Percentiles rank a stretch among this genome's conserved stretches.
phyloP scores from a whole-genome alignment of 1,140 invertebrate genomes.

The Temnothorax longispinosus region DNA sequence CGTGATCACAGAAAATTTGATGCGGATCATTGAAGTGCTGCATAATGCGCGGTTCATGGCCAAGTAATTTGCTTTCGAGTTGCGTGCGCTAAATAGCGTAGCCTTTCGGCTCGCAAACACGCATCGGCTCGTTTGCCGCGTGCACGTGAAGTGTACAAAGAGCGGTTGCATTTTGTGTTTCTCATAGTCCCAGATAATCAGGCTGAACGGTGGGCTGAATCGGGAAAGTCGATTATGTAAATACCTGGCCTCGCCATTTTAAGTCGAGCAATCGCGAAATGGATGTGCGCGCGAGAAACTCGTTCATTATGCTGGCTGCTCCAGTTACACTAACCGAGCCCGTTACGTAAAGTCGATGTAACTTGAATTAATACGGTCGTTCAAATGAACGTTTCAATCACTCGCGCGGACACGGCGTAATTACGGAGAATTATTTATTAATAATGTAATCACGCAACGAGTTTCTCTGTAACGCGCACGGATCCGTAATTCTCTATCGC shows the following conservation, averaged over 20 bases:
- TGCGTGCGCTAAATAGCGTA: slow-evolving; percentile 55
- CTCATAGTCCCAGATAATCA: slow-evolving; percentile 30
- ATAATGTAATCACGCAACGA: slow-evolving; percentile 6
- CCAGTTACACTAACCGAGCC: slow-evolving; percentile 35
- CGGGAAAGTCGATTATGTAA: slow-evolving; percentile 51
- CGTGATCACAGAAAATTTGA: slow-evolving; percentile 25
- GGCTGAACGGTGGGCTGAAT: slow-evolving; percentile 16
- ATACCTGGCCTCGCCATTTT: slow-evolving; percentile 29
- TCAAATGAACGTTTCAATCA: slow-evolving; percentile 40
- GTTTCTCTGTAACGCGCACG: background rate
- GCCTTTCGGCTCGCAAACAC: slow-evolving; percentile 31
- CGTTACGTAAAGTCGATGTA: slow-evolving; percentile 43
- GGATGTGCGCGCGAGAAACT: slow-evolving; percentile 50
- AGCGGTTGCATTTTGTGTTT: slow-evolving; percentile 40
- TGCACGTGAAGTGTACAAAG: slow-evolving; percentile 15
- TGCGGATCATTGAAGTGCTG: slow-evolving; percentile 41
- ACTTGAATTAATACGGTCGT: slow-evolving; percentile 42
- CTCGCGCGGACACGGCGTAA: background rate
- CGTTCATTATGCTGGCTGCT: slow-evolving; percentile 35
- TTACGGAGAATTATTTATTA: slow-evolving; percentile 39
- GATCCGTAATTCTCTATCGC: background rate
- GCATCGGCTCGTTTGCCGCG: slow-evolving; percentile 7
- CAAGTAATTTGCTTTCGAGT: slow-evolving; percentile 48
- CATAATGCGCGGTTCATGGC: slow-evolving; percentile 32
- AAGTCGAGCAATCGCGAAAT: slow-evolving; percentile 53